Evolutionary conservation across 2,888 invertebrate genomes (phyloP).

Genomic region (Harpalus rubripes): DNA sequence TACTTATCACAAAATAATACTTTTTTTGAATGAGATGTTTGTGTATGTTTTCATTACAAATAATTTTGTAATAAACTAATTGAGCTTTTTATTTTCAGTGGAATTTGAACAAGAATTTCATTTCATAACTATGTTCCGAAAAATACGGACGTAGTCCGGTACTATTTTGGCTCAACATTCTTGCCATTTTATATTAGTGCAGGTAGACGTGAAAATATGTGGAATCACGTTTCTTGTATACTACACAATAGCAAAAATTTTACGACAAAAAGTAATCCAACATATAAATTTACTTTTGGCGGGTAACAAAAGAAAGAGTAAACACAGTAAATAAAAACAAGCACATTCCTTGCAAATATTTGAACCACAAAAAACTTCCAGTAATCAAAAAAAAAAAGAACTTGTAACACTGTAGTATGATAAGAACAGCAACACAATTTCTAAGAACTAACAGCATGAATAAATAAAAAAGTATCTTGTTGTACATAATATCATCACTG

Average conservation of each 20-base stretch:
- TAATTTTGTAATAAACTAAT: background rate
- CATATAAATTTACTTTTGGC: background rate
- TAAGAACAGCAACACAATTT: too few relatives aligned
- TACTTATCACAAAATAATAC: background rate
- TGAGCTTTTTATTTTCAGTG: background rate
- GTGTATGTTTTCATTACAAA: background rate
- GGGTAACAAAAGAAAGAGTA: background rate
- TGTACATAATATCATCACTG: too few relatives aligned
- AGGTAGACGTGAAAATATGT: background rate
- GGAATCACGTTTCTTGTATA: background rate
- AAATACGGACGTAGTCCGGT: background rate
- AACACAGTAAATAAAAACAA: background rate
- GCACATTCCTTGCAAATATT: background rate
- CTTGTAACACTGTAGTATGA: too few relatives aligned
- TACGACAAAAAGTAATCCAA: background rate
- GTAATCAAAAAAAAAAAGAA: background rate
- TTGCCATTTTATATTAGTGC: background rate
- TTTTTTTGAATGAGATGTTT: background rate
- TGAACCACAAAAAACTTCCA: background rate
- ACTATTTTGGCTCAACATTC: background rate
- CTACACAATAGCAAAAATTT: background rate
- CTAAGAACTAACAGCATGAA: too few relatives aligned
- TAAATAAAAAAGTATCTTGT: too few relatives aligned
- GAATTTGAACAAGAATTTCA: background rate
- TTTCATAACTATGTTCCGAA: background rate